Base-by-base conservation (phyloP, 2,797 vertebrate species). In the Gallirallus australis region DNA sequence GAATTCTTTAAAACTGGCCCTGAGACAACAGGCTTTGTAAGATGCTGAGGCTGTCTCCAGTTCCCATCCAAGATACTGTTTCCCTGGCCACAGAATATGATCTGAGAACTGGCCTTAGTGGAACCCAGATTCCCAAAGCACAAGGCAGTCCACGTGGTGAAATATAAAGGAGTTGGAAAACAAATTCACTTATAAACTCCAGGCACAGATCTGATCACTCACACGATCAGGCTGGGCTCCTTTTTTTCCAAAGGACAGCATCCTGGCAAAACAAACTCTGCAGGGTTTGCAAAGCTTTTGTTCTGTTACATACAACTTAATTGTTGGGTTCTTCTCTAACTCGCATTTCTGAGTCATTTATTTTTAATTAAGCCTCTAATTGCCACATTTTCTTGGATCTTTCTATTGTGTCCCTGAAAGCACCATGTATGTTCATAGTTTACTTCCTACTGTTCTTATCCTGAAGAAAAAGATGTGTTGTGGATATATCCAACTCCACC, bases 241-340 rank as follows among this genome's bases (percentile, higher is more conserved):
- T 86, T 84, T 64, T 53, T n/a, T 69, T 54, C 54, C 65, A 63
- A 78, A 76, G 21, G 56, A 79, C 42, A 52, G 19, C 20, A 63
- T 37, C 31, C 63, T 90, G 70, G 63, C 39, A 93, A 83, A 96
- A 64, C n/a, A 90, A 89, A 86, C 24, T 61, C 85, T 59, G 30
- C 14, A 37, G 63, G 28, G 28, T 73, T 76, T 94, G 47, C 27
- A 76, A 77, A 28, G 70, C 48, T 79, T 94, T 89, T 95, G 63
- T 87, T 95, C 70, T 77, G 52, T 61, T 90, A 60, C 12, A 53
- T 82, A 80, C 64, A 94, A 89, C 63, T 92, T 82, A 88, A 92
- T 87, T 85, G 56, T 48, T 53, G 60, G 31, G 20, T 93, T 96
- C 73, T 70, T 69, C 56, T 90, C 82, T 88, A 88, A 93, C 63